A percentile compares a stretch with the other conserved stretches of the same genome.
Conservation (phyloP, 2,113 vertebrate species). For the Bungarus multicinctus region DNA sequence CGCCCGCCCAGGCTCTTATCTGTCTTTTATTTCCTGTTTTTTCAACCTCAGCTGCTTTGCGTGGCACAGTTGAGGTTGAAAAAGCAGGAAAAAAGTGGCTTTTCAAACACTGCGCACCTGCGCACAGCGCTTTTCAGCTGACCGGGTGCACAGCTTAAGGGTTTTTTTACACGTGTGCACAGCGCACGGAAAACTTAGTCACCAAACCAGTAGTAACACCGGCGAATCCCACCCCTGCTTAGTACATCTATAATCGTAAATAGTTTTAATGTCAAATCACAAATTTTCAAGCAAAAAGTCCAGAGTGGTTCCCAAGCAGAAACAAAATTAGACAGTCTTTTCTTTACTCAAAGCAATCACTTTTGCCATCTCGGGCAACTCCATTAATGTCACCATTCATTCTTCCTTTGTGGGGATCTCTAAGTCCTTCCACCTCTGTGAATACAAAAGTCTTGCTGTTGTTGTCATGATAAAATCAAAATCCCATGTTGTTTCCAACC, state of each 20-base stretch:
- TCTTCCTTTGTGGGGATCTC: background rate
- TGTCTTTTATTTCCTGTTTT: too few species aligned
- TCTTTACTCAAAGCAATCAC: background rate
- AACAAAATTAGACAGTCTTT: background rate
- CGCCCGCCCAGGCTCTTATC: too few species aligned
- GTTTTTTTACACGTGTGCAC: too few species aligned
- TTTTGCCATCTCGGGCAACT: background rate
- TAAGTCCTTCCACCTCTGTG: background rate
- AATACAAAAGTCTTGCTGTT: background rate
- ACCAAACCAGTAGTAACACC: too few species aligned
- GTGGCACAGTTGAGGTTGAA: too few species aligned
- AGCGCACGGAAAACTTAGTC: too few species aligned
- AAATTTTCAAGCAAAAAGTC: background rate
- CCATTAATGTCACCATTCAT: background rate
- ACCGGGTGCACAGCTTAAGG: too few species aligned
- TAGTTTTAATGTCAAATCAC: background rate
- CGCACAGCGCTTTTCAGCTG: too few species aligned
- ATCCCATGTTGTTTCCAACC: background rate
- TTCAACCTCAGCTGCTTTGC: too few species aligned
- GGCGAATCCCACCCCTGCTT: too few species aligned
- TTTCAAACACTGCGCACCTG: too few species aligned
- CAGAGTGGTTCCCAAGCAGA: background rate
- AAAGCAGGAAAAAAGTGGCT: too few species aligned
- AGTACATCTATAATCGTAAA: background rate
- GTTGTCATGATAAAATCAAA: background rate